Evolutionary conservation across 2,888 invertebrate species (phyloP), one percentile per base, ranked within the genome.

Genomic region (Lasius fuliginosus): DNA sequence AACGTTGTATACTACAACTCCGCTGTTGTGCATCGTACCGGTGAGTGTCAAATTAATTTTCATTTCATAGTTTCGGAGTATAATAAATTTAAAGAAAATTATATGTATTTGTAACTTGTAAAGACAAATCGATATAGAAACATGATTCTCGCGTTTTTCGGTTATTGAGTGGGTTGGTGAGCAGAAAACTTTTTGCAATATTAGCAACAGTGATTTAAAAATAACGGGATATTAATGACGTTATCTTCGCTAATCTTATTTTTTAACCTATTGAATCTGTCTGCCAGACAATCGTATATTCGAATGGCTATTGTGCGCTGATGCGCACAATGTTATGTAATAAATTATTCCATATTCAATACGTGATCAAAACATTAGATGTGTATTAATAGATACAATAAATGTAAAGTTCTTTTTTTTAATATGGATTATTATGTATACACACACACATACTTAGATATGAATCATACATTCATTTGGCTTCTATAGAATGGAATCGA

Each of bases 341-440:
- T 81, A 62, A 71, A 79, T 60, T 46, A 71, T 81, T 79, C 23
- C 33, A 36, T 36, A 40, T 49, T 36, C 36, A 30, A 23, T 30
- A 42, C 18, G 1, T 23, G 15, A 27, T 77, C 5, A 56, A 60
- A 60, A 60, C 73, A 27, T 81, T 81, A 81, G 46, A 36, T 42
- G 33, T 33, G 36, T 36, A 36, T 71, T 73, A 71, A 71, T 23
- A 23, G 23, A 23, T 71, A 42, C 8, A 15, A 23, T 23, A 62
- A 30, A 36, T 46, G 23, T 46, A 9, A 40, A 40, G 42, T 4
- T 30, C 6, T 18, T 67, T 27, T 68, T 68, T 74, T n/a, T 4
- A 76, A 76, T 0, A 12, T 33, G 9, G 3, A 36, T 11, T 33
- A 42, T 67, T 68, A 15, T 67, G 23, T 23, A 23, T 23, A 23